These are phyloP conservation scores for Sebastes trivittatus DNA, from an alignment of 2,797 vertebrate genomes.

Conservation along the genomic window DNA sequence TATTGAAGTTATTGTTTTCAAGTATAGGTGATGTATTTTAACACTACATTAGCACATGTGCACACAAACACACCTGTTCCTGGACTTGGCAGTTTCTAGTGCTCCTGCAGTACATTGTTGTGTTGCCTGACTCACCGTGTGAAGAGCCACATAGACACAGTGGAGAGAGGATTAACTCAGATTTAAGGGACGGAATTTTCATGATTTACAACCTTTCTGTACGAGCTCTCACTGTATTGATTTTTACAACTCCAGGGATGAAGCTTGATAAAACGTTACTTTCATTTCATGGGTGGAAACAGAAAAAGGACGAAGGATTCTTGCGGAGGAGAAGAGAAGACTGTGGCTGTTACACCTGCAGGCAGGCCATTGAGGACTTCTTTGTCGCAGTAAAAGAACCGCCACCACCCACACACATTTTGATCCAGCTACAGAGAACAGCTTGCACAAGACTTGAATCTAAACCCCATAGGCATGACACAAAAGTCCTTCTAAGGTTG, in stretches of 20 bases:
- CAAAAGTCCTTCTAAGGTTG: slow-evolving; percentile 19
- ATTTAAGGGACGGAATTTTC: slow-evolving; percentile 69
- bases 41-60: neutral
- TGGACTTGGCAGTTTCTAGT: slow-evolving; percentile 12
- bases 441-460: slow-evolving; percentile 23
- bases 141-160: slow-evolving; percentile 33
- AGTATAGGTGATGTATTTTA: neutral
- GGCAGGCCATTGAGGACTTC: slow-evolving; percentile 41
- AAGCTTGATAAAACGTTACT: slow-evolving; percentile 76
- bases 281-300: slow-evolving; percentile 72
- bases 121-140: slow-evolving; percentile 24
- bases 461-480: neutral
- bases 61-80: neutral
- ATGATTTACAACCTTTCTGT: slow-evolving; percentile 69
- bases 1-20: neutral
- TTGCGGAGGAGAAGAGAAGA: slow-evolving; percentile 32
- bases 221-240: slow-evolving; percentile 70
- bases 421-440: slow-evolving; percentile 23
- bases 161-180: slow-evolving; percentile 40
- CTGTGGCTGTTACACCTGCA: slow-evolving; percentile 50
- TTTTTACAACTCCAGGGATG: slow-evolving; percentile 61
- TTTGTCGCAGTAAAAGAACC: slow-evolving; percentile 50
- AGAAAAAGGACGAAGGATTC: slow-evolving; percentile 58
- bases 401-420: slow-evolving; percentile 32
- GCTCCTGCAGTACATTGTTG: slow-evolving; percentile 1